Evolutionary conservation across 2,113 vertebrate species (phyloP).

Genomic region (Catagonus wagneri): DNA sequence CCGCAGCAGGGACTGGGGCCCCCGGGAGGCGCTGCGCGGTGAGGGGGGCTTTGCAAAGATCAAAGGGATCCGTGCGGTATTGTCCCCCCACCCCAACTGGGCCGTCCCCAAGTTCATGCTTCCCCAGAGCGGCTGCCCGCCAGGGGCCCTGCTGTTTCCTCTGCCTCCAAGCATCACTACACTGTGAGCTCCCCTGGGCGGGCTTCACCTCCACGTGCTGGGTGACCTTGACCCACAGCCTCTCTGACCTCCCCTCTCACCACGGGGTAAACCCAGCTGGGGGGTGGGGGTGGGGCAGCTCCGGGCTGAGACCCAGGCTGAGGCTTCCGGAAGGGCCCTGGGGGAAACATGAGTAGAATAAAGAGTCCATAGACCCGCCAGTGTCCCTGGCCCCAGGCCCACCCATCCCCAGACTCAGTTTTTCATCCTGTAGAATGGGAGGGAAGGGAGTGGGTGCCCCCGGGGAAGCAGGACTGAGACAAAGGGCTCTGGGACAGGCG

Average conservation of each 20-base stretch:
- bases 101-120: background rate
- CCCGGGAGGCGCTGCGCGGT: no score
- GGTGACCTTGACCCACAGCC: background rate
- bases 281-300: background rate
- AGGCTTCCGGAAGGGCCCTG: background rate
- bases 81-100: background rate
- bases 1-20: background rate
- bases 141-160: background rate
- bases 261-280: background rate
- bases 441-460: rapidly evolving
- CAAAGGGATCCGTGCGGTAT: background rate
- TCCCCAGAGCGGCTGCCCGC: background rate
- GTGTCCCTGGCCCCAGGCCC: background rate
- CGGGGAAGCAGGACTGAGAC: background rate
- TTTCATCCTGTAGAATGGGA: background rate
- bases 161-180: background rate
- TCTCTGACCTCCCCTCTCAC: background rate
- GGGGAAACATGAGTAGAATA: background rate
- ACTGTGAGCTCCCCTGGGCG: background rate
- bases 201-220: background rate
- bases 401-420: background rate
- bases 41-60: rapidly evolving
- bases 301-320: no score
- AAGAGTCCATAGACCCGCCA: background rate
- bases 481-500: background rate